Evolutionary conservation across 2,888 invertebrate species (phyloP).

Genomic region (Automeris io): DNA sequence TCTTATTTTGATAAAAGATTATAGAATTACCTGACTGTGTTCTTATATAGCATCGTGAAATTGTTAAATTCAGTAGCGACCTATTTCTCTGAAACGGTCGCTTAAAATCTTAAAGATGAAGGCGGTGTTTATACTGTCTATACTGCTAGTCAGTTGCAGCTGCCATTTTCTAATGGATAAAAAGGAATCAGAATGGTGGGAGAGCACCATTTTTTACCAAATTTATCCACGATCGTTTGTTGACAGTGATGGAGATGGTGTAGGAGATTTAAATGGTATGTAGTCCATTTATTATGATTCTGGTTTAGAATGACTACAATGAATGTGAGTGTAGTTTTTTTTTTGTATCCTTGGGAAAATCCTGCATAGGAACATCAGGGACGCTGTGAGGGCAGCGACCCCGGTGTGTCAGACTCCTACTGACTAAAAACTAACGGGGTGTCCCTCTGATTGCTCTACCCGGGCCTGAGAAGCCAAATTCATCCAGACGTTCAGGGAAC

Average conservation of each 20-base stretch:
- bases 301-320: no score
- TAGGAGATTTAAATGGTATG: slow-evolving; percentile 77
- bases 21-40: slow-evolving; percentile 8
- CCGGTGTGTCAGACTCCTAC: no score
- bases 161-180: slow-evolving; percentile 27
- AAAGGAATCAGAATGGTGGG: slow-evolving; percentile 82
- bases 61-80: slow-evolving; percentile 13
- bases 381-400: no score
- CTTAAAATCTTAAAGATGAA: slow-evolving; percentile 29
- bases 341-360: no score
- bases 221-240: slow-evolving; percentile 87
- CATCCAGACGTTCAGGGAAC: no score
- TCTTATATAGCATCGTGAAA: slow-evolving; percentile 25
- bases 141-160: slow-evolving; percentile 30
- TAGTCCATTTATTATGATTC: no score
- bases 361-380: no score
- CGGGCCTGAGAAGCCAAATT: no score
- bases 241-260: slow-evolving; percentile 86
- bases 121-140: slow-evolving; percentile 32
- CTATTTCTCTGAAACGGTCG: background rate
- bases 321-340: no score
- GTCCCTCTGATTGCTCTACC: no score
- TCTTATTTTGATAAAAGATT: slow-evolving; percentile 12
- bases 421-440: no score
- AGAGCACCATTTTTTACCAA: slow-evolving; percentile 85